Conservation (phyloP, 1,140 invertebrate genomes). For the Copidosoma floridanum region DNA sequence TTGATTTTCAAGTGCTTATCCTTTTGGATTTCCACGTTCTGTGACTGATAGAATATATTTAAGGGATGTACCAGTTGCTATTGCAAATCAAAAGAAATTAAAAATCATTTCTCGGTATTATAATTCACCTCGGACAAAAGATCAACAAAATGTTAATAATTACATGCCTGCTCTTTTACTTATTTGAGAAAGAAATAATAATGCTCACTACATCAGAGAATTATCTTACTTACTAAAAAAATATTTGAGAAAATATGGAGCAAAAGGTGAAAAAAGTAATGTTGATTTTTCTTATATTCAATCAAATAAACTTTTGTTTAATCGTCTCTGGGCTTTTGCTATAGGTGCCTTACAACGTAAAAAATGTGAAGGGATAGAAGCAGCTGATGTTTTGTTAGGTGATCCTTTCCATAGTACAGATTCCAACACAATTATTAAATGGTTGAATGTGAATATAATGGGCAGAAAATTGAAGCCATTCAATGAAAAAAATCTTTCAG, state of each 20-base stretch:
- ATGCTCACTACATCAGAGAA: constrained; percentile 38
- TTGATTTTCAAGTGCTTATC: constrained; percentile 23
- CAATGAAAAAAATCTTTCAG: constrained; percentile 26
- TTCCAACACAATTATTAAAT: constrained; percentile 32
- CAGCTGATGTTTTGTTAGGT: constrained; percentile 5
- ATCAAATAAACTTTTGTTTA: constrained; percentile 1
- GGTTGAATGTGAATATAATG: constrained; percentile 31
- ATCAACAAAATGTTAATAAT: constrained; percentile 41
- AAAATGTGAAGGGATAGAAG: constrained; percentile 5
- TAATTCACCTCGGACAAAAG: constrained; percentile 35
- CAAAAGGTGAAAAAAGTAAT: constrained; percentile 26
- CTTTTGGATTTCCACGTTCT: constrained; percentile 36
- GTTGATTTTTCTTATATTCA: not conserved
- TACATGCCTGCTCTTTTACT: constrained; percentile 41
- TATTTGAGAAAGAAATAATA: constrained; percentile 43
- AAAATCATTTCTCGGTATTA: constrained; percentile 35
- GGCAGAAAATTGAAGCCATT: constrained; percentile 29
- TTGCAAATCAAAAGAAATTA: constrained; percentile 34
- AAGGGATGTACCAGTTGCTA: constrained; percentile 30
- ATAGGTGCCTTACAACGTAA: not conserved
- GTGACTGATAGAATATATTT: constrained; percentile 31
- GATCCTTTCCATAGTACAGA: constrained; percentile 5
- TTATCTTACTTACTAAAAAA: constrained; percentile 30
- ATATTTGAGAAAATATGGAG: constrained; percentile 32
- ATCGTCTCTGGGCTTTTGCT: not conserved